phyloP scores from a whole-genome alignment of 2,888 invertebrate species.

The Patella caerulea region DNA sequence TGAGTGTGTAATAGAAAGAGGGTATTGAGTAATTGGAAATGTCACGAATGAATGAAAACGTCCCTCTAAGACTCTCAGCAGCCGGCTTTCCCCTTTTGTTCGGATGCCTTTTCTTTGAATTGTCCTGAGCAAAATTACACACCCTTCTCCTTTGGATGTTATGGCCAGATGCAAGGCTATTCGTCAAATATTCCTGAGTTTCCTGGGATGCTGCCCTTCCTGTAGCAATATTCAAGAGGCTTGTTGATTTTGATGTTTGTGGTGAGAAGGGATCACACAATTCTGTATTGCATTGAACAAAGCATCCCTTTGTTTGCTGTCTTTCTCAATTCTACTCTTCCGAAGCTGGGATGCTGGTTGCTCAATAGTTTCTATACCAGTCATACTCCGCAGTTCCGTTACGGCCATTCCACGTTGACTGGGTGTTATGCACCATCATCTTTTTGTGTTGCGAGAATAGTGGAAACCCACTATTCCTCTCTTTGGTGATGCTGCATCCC shows the following conservation, averaged over 20 bases:
- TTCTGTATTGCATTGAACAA: slow-evolving; percentile 11
- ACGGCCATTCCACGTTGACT: slow-evolving; percentile 29
- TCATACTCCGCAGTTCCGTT: slow-evolving; percentile 22
- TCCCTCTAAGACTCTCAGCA: neutral
- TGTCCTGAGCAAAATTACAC: neutral
- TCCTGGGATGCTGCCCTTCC: neutral
- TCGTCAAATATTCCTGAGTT: neutral
- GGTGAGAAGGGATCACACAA: neutral
- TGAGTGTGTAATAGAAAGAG: neutral
- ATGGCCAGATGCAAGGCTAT: no score
- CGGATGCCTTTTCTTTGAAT: neutral
- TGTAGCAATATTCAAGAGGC: neutral
- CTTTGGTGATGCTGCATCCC: slow-evolving; percentile 26
- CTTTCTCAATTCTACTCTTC: slow-evolving; percentile 15
- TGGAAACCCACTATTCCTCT: slow-evolving; percentile 26
- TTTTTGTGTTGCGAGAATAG: slow-evolving; percentile 24
- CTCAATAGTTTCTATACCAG: no score
- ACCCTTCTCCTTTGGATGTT: neutral
- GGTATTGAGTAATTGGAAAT: slow-evolving; percentile 10
- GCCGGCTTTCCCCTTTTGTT: neutral
- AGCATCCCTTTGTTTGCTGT: neutral
- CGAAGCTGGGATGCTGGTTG: slow-evolving; percentile 14
- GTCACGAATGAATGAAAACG: neutral
- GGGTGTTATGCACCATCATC: slow-evolving; percentile 28
- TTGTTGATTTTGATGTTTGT: neutral